Evolutionary conservation across 2,797 vertebrate genomes (phyloP), one percentile per base, ranked within the genome.

Genomic region (Centroberyx gerrardi): DNA sequence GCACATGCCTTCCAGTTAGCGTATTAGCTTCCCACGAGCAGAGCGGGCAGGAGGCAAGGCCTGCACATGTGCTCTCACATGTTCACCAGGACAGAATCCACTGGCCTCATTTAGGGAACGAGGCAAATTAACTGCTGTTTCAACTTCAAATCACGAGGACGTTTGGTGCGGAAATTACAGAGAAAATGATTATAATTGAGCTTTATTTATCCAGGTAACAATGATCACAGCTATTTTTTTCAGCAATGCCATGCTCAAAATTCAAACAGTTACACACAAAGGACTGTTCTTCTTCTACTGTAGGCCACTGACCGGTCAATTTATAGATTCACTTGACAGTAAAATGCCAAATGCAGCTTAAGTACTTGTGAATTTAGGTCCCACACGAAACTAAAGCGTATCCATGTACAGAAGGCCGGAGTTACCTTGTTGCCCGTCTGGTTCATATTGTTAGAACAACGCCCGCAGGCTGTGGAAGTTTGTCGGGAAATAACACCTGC

Each of bases 381-480:
- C 40, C 1, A 2, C 12, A 22, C 22, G 1, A 22, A 22, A 22
- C 22, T 22, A 22, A 22, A 22, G 22, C 22, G 22, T 22, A 22
- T 22, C 22, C n/a, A 27, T 53, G 51, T 44, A 77, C 5, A 49
- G 8, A 62, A 12, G 22, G 4, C 46, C 17, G 10, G 13, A 52
- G 29, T 70, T 55, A 63, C 87, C 75, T 67, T 53, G 38, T 83
- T 85, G 77, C 67, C 62, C 38, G 60, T 60, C 53, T 62, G 56
- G 51, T 76, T 60, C 66, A 72, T 40, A 12, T 72, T 74, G 64
- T 69, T 52, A 76, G 36, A 82, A 70, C 42, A 70, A 79, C 9
- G 62, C 64, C 92, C 33, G 18, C 73, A 74, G 87, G 90, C 78
- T 76, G 58, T 90, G 90, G 85, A 91, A 88, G 90, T 90, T 84